Evolutionary conservation across 1,140 invertebrate genomes (phyloP), one percentile per base, ranked within the genome.

Genomic region (Anadara kagoshimensis): DNA sequence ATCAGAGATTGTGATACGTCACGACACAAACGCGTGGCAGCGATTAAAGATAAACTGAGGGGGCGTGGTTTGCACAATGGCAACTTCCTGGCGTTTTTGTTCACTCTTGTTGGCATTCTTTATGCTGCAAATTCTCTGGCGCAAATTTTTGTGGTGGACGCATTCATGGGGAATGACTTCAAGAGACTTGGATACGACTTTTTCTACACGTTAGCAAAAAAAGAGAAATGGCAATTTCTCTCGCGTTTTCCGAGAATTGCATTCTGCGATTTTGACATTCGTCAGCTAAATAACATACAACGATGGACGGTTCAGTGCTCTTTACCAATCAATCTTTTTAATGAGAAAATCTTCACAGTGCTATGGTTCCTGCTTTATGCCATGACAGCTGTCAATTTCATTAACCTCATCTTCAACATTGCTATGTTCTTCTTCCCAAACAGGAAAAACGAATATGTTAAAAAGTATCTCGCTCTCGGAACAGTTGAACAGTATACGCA

Each of bases 271-370:
- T 82, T 85, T 51, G 68, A 76, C 45, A 61, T 85, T 11, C 56
- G 84, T 24, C 61, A 76, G 41, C 44, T 84, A 43, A 54, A 63
- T 20, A 74, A 72, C 47, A n/a, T 73, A 16, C 78, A 67, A 47
- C 54, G 63, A 44, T 67, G 77, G 58, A 76, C 90, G 65, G 65
- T 81, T 24, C 74, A 78, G 63, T 63, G 85, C 87, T 51, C 89
- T 84, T 63, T 90, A 84, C 89, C 90, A 53, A 81, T 90, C 5
- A 90, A 90, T 70, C 82, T 90, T 22, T 91, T 89, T 79, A 91
- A 91, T 63, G 90, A 90, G 75, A 90, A 90, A 81, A 89, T 91
- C 11, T 90, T 90, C 69, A 81, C 90, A n/a, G 88, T 91, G 58
- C 75, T 90, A 24, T 90, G 89, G 90, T 85, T 88, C 41, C 79